A percentile compares a stretch with the other conserved stretches of the same genome.
Conservation (phyloP, 2,797 vertebrate genomes). For the Erethizon dorsatum region DNA sequence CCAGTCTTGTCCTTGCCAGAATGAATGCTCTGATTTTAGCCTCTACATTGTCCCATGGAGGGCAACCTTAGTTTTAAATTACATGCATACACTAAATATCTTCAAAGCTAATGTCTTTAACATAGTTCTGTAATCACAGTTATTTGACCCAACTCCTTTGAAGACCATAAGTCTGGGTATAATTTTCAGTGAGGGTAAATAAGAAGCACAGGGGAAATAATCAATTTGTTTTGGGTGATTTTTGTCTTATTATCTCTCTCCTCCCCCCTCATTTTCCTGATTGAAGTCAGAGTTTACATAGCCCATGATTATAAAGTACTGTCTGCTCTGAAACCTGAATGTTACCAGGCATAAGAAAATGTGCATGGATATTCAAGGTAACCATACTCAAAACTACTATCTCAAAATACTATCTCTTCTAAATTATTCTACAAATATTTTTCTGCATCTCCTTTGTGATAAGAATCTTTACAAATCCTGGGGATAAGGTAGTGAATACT, state of each 20-base stretch:
- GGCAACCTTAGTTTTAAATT: constrained; percentile 47
- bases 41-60: constrained; percentile 41
- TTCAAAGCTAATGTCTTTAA: background rate
- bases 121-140: background rate
- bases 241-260: background rate
- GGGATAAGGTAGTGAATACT: background rate
- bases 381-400: constrained; percentile 52
- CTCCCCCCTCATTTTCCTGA: background rate
- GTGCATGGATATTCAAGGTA: background rate
- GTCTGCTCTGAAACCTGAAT: background rate
- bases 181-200: background rate
- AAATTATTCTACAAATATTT: background rate
- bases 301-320: background rate
- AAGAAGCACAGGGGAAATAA: background rate
- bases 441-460: background rate
- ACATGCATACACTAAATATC: background rate
- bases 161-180: background rate
- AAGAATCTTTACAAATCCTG: background rate
- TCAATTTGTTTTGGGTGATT: background rate
- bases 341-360: constrained; percentile 37
- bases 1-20: constrained; percentile 37
- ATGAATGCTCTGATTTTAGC: background rate
- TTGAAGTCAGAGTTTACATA: background rate
- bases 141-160: background rate
- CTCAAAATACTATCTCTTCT: constrained; percentile 18